These are phyloP conservation scores for Acromyrmex heyeri DNA, from an alignment of 1,140 invertebrate species.

Conservation along the genomic window DNA sequence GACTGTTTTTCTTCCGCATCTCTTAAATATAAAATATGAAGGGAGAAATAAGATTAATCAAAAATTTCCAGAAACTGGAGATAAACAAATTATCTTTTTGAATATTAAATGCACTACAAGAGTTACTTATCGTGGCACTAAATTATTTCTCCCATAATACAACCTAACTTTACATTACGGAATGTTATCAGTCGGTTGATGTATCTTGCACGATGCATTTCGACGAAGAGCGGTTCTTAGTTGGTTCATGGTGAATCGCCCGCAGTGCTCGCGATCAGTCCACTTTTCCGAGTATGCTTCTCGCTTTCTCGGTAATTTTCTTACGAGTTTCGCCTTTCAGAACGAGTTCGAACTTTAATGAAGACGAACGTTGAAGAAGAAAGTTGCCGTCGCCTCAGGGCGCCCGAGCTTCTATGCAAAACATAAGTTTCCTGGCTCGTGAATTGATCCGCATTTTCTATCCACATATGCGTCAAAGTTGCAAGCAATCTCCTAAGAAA, in stretches of 20 bases:
- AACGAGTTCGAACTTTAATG: conserved; percentile 54
- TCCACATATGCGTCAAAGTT: conserved; percentile 2
- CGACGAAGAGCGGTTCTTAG: conserved; percentile 13
- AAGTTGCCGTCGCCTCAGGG: conserved; percentile 33
- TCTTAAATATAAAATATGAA: not conserved
- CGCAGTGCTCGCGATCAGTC: conserved; percentile 30
- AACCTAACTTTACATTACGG: not conserved
- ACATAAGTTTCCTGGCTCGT: conserved; percentile 26
- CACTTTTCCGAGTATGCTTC: conserved; percentile 31
- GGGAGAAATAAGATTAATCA: not conserved
- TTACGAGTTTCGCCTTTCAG: conserved; percentile 29
- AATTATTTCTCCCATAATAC: conserved; percentile 18
- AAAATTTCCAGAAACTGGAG: not conserved
- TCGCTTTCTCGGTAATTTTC: conserved; percentile 31
- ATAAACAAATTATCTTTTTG: not conserved
- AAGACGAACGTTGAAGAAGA: conserved; percentile 52
- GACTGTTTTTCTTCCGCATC: not conserved
- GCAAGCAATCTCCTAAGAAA: not conserved
- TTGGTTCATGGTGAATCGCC: conserved; percentile 1
- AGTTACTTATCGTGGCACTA: not conserved
- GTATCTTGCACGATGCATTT: conserved; percentile 40
- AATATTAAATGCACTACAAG: not conserved
- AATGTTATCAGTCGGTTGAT: conserved; percentile 31
- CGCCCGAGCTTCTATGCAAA: conserved; percentile 46
- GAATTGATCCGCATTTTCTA: conserved; percentile 35